Percentiles rank a stretch among this genome's conserved stretches.
Conservation (phyloP, 2,113 vertebrate genomes). For the Lichenostomus cassidix region DNA sequence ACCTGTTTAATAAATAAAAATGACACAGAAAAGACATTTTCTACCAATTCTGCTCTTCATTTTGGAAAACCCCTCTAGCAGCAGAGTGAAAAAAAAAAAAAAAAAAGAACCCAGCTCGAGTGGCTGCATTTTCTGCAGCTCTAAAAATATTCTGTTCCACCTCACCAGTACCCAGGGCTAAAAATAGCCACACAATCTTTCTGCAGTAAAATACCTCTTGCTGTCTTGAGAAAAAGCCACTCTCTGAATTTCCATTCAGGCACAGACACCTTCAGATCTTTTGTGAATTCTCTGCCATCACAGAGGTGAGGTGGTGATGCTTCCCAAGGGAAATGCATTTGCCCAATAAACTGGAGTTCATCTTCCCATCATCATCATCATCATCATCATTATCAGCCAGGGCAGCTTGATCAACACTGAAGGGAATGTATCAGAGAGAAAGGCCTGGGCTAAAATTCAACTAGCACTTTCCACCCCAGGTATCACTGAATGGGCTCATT, state of each 20-base stretch:
- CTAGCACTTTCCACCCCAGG: not conserved
- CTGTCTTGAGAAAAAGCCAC: constrained; percentile 29
- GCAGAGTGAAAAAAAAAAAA: not conserved
- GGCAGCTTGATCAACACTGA: not conserved
- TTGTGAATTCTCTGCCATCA: not conserved
- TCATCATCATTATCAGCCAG: not conserved
- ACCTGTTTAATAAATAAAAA: not conserved
- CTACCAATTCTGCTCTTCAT: not conserved
- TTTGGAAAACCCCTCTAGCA: not conserved
- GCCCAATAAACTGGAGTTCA: not conserved
- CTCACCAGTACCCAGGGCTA: constrained; percentile 66
- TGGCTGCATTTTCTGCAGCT: constrained; percentile 61
- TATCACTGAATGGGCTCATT: not conserved
- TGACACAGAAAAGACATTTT: not conserved
- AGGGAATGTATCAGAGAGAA: not conserved
- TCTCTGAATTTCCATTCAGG: not conserved
- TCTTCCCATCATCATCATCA: not conserved
- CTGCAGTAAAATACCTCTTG: constrained; percentile 55
- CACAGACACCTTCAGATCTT: not conserved
- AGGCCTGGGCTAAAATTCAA: not conserved
- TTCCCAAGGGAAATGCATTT: not conserved
- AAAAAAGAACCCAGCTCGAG: not conserved
- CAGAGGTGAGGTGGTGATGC: not conserved
- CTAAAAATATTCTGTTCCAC: constrained; percentile 63
- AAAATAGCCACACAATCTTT: constrained; percentile 71